A percentile compares a stretch with the other conserved stretches of the same genome.
Conservation (phyloP, 2,113 vertebrate species). For the Dicerorhinus sumatrensis region DNA sequence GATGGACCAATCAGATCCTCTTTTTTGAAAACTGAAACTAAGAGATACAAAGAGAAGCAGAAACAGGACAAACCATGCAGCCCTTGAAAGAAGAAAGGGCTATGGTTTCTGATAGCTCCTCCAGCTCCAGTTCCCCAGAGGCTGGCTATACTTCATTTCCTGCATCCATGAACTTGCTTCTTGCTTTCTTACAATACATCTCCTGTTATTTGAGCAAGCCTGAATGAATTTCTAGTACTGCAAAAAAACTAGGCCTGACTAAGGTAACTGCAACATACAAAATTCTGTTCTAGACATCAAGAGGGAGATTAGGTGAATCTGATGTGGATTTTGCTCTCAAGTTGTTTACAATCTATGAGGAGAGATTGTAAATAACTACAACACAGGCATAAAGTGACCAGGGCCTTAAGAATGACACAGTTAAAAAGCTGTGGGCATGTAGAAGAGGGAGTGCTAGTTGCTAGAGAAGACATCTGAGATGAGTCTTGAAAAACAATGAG, state of each 20-base stretch:
- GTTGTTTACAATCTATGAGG: not conserved
- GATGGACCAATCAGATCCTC: not conserved
- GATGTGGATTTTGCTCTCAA: not conserved
- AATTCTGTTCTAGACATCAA: not conserved
- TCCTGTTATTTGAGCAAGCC: not conserved
- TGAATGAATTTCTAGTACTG: not conserved
- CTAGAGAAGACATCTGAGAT: not conserved
- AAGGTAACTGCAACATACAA: not conserved
- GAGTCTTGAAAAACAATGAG: not conserved
- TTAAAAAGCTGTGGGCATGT: not conserved
- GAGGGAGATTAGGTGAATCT: not conserved
- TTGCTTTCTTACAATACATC: slow-evolving; percentile 7
- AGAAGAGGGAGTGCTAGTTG: not conserved
- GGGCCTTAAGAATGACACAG: not conserved
- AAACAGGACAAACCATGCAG: not conserved
- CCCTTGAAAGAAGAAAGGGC: not conserved
- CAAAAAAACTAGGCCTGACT: not conserved
- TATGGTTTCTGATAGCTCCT: not conserved
- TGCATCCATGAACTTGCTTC: not conserved
- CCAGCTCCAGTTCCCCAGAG: not conserved
- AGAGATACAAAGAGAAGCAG: not conserved
- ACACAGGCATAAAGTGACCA: too few relatives aligned
- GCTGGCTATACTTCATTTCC: not conserved
- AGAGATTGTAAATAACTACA: not conserved
- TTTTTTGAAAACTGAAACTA: not conserved